Base-by-base conservation (phyloP, 2,113 vertebrate species). In the Gasterosteus aculeatus region DNA sequence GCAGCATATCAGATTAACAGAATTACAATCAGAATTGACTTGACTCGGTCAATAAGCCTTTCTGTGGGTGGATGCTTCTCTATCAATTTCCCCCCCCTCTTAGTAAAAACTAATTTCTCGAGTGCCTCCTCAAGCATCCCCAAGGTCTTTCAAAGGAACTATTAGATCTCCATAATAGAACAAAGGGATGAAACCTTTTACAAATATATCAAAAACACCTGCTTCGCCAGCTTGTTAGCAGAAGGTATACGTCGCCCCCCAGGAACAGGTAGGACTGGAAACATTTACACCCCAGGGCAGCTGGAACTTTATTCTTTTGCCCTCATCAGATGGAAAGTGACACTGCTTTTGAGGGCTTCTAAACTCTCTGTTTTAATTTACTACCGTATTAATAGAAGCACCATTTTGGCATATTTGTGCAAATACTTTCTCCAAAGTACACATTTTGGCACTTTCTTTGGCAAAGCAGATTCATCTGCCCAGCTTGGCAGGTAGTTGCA, bases 11-110 rank as follows among this genome's bases (percentile, higher is more conserved):
- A 78, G 72, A 84, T 84, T 72, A 49, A 79, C 15, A 16, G 38
- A 82, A 77, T 84, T 87, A 65, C 39, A 83, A 87, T 89, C 74
- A 85, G 61, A 84, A 81, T 70, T 67, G 59, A 73, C 33, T 35
- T 5, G 33, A 76, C 79, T 54, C 14, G 2, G 59, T 88, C 72
- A 78, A 63, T 44, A 49, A 42, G 59, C 72, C 56, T 16, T 19
- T 59, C 60, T 49, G 65, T 18, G 29, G 26, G 35, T 42, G 38
- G 35, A 14, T 53, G 3, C 10, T 31, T 56, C 80, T 63, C 67
- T 74, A 66, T 69, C 33, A 31, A 51, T 60, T 58, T 66, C 22
- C 10, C 39, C 49, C 66, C 16, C 56, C 59, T 1, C 16, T 76
- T 46, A 14, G 56, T 26, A 18, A 42, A 31, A 22, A 12, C 59